Conservation (phyloP, 2,888 invertebrate genomes). For the Petrolisthes cinctipes region DNA sequence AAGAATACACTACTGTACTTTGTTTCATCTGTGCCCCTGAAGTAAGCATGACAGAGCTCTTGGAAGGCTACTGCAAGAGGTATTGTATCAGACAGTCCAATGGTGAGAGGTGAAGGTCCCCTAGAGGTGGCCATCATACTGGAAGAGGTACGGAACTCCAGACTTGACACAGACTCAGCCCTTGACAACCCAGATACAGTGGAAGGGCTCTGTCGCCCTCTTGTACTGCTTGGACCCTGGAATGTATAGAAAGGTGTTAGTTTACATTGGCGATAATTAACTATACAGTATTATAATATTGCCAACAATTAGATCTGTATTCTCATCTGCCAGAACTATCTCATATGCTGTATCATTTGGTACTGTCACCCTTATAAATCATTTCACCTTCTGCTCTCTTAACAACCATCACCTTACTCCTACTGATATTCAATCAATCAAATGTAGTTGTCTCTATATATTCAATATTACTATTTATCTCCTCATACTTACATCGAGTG, state of each 20-base stretch:
- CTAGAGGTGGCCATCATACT: conserved; percentile 75
- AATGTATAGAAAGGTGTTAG: background rate
- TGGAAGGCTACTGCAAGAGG: conserved; percentile 98
- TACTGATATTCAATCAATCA: background rate
- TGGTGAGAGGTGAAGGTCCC: conserved; percentile 94
- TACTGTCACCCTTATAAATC: background rate
- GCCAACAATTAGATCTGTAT: too few species aligned
- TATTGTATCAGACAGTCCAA: conserved; percentile 94
- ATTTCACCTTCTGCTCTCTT: background rate
- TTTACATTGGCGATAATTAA: too few species aligned
- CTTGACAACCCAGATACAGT: conserved; percentile 73
- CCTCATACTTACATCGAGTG: conserved; percentile 80
- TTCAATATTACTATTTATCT: background rate
- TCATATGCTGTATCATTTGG: background rate
- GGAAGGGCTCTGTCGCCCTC: conserved; percentile 55
- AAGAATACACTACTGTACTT: conserved; percentile 69
- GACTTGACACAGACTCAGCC: conserved; percentile 81
- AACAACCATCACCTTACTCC: background rate
- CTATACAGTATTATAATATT: too few species aligned
- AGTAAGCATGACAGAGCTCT: conserved; percentile 97
- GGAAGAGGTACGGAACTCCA: conserved; percentile 83
- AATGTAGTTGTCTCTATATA: background rate
- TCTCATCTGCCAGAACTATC: background rate
- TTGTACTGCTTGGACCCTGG: conserved; percentile 43
- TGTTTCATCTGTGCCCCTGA: conserved; percentile 83